phyloP scores from a whole-genome alignment of 2,113 vertebrate genomes.

The Talpa occidentalis region DNA sequence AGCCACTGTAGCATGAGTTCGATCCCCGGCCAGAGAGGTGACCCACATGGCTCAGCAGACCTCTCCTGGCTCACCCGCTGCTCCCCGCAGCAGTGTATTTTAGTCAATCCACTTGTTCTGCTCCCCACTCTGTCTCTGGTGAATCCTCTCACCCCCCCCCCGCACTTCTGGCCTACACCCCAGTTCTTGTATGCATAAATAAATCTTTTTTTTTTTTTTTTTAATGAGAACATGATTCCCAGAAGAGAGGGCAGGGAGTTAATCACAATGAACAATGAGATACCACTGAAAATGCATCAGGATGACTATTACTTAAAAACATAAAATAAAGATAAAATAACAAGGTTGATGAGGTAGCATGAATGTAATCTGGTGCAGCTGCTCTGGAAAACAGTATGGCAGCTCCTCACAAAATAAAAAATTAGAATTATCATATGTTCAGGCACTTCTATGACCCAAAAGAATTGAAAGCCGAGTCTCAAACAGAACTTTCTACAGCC shows the following conservation, averaged over 20 bases:
- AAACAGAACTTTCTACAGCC: background rate
- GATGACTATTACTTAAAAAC: background rate
- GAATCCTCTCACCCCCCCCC: no score
- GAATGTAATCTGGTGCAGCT: background rate
- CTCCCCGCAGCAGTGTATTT: no score
- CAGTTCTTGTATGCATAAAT: no score
- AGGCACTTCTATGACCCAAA: background rate
- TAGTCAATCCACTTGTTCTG: no score
- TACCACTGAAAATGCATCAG: background rate
- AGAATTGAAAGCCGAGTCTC: background rate
- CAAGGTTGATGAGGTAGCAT: background rate
- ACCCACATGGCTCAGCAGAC: no score
- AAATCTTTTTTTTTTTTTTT: no score
- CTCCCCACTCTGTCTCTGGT: no score
- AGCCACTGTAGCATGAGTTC: no score
- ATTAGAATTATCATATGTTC: background rate
- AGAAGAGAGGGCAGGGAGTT: background rate
- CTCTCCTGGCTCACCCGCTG: no score
- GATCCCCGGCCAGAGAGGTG: no score
- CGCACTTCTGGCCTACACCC: no score
- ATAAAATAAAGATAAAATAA: background rate
- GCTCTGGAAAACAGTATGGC: background rate
- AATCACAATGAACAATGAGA: background rate
- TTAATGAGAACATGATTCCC: no score
- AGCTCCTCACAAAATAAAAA: background rate